Evolutionary conservation across 2,113 vertebrate genomes (phyloP).

Genomic region (Scomber scombrus): DNA sequence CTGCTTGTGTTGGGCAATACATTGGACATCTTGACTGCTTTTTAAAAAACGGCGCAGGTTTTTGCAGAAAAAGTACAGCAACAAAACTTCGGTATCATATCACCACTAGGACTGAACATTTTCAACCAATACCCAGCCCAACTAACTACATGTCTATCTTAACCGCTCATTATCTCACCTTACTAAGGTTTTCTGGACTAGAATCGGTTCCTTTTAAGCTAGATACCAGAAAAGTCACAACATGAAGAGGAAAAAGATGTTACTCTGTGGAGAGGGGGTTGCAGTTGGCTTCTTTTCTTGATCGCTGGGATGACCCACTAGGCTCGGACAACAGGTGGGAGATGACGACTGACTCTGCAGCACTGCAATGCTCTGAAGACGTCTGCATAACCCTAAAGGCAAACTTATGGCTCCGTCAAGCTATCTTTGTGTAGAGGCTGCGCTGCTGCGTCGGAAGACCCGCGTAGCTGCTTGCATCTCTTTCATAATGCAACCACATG

Average conservation of each 20-base stretch:
- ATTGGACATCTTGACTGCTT: no score
- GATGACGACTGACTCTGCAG: not conserved
- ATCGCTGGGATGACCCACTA: constrained; percentile 17
- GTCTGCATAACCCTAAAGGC: not conserved
- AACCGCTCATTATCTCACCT: not conserved
- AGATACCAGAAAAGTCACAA: constrained; percentile 9
- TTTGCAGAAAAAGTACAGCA: no score
- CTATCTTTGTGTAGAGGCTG: not conserved
- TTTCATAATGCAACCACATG: not conserved
- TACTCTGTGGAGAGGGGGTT: constrained; percentile 39
- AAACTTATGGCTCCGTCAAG: not conserved
- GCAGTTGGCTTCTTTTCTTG: constrained; percentile 59
- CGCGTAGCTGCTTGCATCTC: not conserved
- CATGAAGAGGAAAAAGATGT: constrained; percentile 38
- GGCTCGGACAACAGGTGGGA: constrained; percentile 1
- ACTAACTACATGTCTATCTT: not conserved
- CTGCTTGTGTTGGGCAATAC: no score
- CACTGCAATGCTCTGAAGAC: not conserved
- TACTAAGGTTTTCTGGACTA: not conserved
- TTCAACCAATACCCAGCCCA: not conserved
- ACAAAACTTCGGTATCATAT: not conserved
- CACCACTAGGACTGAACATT: not conserved
- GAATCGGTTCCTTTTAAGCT: not conserved
- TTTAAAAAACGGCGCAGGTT: no score
- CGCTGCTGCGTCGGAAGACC: not conserved